A percentile compares a stretch with the other conserved stretches of the same genome.
phyloP scores from a whole-genome alignment of 2,797 vertebrate species.

The Anguilla marmorata region DNA sequence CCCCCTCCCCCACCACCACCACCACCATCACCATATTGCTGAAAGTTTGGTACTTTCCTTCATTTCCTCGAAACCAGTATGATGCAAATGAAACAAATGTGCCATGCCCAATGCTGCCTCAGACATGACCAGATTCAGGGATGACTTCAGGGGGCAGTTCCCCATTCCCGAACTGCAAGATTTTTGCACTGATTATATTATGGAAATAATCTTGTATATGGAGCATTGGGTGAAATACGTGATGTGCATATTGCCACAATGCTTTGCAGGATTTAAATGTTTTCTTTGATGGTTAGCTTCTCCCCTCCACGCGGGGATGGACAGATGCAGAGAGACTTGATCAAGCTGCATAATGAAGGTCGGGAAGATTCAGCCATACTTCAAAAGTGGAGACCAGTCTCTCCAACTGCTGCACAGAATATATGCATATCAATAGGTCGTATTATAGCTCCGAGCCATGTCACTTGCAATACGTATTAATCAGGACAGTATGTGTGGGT shows the following conservation, averaged over 20 bases:
- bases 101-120: background rate
- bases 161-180: background rate
- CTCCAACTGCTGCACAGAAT: background rate
- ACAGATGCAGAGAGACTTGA: background rate
- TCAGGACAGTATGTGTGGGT: background rate
- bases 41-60: background rate
- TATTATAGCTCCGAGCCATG: background rate
- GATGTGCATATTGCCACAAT: background rate
- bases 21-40: background rate
- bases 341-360: background rate
- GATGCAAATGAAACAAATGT: background rate
- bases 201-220: background rate
- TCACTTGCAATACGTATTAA: background rate
- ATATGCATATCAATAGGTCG: background rate
- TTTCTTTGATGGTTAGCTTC: background rate
- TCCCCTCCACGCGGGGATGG: background rate
- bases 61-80: background rate
- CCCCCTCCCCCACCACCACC: too few relatives aligned
- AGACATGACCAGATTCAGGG: background rate
- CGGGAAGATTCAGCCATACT: background rate
- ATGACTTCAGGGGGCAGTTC: background rate
- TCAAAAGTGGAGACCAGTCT: background rate
- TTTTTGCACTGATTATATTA: slow-evolving; percentile 3
- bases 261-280: background rate
- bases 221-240: background rate